Conservation (phyloP, 1,140 invertebrate species). For the Pinna nobilis region DNA sequence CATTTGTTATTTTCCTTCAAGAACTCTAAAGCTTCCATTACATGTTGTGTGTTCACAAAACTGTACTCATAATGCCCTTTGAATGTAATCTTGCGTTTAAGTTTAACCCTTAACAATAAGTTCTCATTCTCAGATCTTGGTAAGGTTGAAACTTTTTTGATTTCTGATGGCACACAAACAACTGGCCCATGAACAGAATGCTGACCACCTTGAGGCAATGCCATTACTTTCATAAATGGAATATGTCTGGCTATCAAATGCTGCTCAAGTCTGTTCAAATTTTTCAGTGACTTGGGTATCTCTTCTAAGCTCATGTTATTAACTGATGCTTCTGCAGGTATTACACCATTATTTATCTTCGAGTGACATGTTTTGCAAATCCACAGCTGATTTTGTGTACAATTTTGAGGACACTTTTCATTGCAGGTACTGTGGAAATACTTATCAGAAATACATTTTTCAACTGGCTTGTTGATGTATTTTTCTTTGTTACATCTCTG, state of each 20-base stretch:
- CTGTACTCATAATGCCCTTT: conserved; percentile 30
- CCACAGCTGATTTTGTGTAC: too few species aligned
- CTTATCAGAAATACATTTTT: neutral
- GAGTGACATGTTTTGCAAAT: conserved; percentile 17
- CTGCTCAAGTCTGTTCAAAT: conserved; percentile 19
- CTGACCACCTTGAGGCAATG: conserved; percentile 28
- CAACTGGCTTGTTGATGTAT: conserved; percentile 1
- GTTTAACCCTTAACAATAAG: conserved; percentile 14
- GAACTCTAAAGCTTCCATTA: conserved; percentile 4
- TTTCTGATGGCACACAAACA: conserved; percentile 31
- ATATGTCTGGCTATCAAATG: conserved; percentile 24
- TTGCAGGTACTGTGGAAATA: conserved; percentile 1
- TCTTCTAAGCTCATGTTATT: conserved; percentile 21
- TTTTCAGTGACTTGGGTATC: conserved; percentile 13
- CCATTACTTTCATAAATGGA: conserved; percentile 34
- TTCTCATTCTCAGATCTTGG: conserved; percentile 17
- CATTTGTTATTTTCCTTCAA: conserved; percentile 31
- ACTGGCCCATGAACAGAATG: conserved; percentile 26
- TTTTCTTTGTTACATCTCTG: neutral
- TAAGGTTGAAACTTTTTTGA: conserved; percentile 17
- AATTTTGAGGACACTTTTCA: neutral
- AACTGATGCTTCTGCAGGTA: neutral
- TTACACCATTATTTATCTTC: neutral
- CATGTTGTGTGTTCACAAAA: conserved; percentile 28
- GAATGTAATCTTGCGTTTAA: conserved; percentile 34